Percentiles rank a stretch among this genome's conserved stretches.
Conservation (phyloP, 2,888 invertebrate species). For the Tetragonula carbonaria region DNA sequence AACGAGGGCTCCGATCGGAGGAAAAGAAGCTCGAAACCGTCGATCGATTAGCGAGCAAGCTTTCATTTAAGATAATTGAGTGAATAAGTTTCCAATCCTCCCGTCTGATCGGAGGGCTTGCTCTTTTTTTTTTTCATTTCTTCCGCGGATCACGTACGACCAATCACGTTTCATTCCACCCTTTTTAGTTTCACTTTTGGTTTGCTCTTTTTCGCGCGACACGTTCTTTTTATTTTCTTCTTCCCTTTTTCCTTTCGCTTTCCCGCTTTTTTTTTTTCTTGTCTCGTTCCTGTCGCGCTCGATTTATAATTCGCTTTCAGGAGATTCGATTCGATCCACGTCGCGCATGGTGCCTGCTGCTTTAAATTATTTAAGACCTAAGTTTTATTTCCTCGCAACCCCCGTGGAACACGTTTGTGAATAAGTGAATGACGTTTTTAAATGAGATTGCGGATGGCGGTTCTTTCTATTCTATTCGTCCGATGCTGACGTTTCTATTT, state of each 20-base stretch:
- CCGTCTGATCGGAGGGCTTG: not conserved
- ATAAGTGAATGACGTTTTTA: no score
- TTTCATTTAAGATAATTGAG: slow-evolving; percentile 52
- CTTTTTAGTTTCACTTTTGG: slow-evolving; percentile 29
- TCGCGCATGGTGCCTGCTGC: not conserved
- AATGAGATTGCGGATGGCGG: no score
- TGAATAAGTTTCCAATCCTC: slow-evolving; percentile 26
- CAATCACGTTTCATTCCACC: not conserved
- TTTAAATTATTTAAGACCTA: not conserved
- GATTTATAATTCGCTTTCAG: slow-evolving; percentile 2
- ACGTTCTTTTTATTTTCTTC: not conserved
- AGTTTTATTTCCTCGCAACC: not conserved
- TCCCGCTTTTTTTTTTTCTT: not conserved
- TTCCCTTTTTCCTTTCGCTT: no score
- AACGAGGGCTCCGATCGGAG: not conserved
- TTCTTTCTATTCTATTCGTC: no score
- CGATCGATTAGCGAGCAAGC: slow-evolving; percentile 48
- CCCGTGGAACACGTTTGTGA: not conserved
- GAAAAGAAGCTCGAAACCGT: slow-evolving; percentile 20
- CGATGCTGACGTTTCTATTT: not conserved
- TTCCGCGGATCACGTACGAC: slow-evolving; percentile 25
- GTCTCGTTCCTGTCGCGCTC: not conserved
- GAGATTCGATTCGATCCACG: slow-evolving; percentile 8
- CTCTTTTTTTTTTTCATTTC: slow-evolving; percentile 8
- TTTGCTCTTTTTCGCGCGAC: not conserved